Percentiles rank a stretch among this genome's conserved stretches.
Evolutionary conservation across 1,140 invertebrate species (phyloP).

Genomic region (Drosophila prosaltans): DNA sequence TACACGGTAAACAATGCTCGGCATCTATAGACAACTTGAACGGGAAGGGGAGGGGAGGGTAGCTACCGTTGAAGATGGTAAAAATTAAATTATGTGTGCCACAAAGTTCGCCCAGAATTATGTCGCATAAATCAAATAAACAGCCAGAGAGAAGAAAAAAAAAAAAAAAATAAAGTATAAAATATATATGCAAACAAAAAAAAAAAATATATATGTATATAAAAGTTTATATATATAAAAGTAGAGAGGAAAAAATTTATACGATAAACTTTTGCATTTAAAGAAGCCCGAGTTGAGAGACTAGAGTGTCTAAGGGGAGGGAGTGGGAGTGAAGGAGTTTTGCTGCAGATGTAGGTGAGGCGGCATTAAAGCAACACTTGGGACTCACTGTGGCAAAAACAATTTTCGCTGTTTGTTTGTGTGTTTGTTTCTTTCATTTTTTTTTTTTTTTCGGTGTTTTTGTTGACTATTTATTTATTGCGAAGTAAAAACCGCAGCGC

Average conservation of each 20-base stretch:
- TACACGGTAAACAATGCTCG: conserved; percentile 44
- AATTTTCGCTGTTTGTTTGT: conserved; percentile 26
- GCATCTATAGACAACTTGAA: conserved; percentile 16
- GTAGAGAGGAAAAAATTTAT: conserved; percentile 71
- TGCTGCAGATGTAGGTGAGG: conserved; percentile 18
- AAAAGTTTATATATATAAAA: no score
- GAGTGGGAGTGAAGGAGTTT: neutral
- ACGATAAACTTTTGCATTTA: conserved; percentile 80
- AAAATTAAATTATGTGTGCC: conserved; percentile 76
- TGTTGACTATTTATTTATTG: conserved; percentile 55
- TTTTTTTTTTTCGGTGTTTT: conserved; percentile 6
- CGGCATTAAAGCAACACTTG: conserved; percentile 70
- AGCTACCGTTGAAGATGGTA: conserved; percentile 3
- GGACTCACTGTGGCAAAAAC: conserved; percentile 49
- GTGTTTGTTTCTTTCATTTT: neutral
- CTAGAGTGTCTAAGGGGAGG: neutral
- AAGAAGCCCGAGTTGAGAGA: conserved; percentile 19
- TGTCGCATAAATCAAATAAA: conserved; percentile 82
- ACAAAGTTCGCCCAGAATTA: conserved; percentile 78
- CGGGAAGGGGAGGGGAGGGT: neutral
- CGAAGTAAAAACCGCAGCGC: conserved; percentile 60
- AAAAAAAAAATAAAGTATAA: conserved; percentile 27
- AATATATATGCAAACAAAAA: conserved; percentile 29
- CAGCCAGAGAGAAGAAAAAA: conserved; percentile 54
- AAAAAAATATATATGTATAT: conserved; percentile 15